phyloP scores from a whole-genome alignment of 1,140 invertebrate species.

The Tyrophagus putrescentiae region DNA sequence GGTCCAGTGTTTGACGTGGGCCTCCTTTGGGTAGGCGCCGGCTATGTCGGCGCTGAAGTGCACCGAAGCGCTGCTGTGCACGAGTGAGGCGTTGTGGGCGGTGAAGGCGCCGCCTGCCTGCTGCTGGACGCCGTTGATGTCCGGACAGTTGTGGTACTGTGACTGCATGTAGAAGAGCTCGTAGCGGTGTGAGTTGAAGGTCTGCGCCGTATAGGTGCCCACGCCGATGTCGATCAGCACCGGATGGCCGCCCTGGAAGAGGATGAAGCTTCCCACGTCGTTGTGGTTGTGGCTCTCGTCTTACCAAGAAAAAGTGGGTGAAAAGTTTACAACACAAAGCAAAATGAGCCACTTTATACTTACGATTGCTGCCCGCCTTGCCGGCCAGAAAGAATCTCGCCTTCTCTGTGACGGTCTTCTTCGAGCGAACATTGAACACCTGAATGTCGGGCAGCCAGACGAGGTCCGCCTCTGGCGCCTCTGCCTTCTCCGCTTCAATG shows the following conservation, averaged over 20 bases:
- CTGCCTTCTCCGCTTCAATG: too few species aligned
- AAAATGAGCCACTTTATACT: too few species aligned
- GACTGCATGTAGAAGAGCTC: neutral
- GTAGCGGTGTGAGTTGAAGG: neutral
- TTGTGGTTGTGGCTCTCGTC: constrained; percentile 9
- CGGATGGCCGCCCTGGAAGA: neutral
- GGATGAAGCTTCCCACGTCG: constrained; percentile 1
- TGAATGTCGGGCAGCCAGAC: neutral
- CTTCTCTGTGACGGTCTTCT: too few species aligned
- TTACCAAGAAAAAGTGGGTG: too few species aligned
- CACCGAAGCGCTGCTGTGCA: neutral
- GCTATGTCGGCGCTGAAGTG: neutral
- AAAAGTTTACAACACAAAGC: too few species aligned
- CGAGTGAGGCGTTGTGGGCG: neutral
- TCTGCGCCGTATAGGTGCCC: neutral
- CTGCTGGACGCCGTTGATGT: constrained; percentile 11
- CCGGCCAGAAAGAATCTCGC: too few species aligned
- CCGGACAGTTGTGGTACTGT: constrained; percentile 9
- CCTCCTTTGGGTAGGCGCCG: constrained; percentile 9
- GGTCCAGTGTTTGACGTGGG: neutral
- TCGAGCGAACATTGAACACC: neutral
- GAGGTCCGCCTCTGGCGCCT: neutral
- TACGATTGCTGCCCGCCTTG: too few species aligned
- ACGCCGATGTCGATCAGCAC: neutral
- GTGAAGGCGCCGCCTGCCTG: neutral